Base-by-base conservation (phyloP, 2,888 invertebrate genomes). In the Xiphydria camelus region DNA sequence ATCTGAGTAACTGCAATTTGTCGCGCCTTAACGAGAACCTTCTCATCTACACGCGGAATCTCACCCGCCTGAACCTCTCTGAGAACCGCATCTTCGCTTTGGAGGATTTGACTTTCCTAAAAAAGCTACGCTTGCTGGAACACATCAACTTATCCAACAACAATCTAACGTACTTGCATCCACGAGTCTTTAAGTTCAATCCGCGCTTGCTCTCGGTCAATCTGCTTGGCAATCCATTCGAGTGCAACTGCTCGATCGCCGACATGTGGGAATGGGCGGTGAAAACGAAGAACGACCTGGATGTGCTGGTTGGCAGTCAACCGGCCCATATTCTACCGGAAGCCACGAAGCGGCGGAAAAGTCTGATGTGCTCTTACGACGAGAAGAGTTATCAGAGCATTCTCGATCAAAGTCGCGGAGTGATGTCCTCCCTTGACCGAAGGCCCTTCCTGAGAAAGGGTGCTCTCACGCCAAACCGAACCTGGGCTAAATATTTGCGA, bases 241-340 rank as follows among this genome's bases (percentile, higher is more conserved):
- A 80, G 43, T 87, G 87, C 61, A 83, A 85, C 57, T 88, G 87
- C 57, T 81, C 83, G 50, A 80, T 87, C 17, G 83, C 83, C 0
- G 84, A 85, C 45, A 82, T 86, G 78, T 87, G 87, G 87, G 82
- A 85, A 57, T 87, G 87, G 87, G 87, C 86, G 0, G 76, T 82
- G 23, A 79, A 83, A 70, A 81, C 81, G 22, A 84, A 84, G 60
- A 83, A 83, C 7, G 82, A 86, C 57, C 71, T 86, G 33, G 80
- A 83, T 47, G 80, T 86, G 19, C 76, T 87, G 22, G 78, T 85
- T 12, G 87, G 87, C 25, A 83, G 86, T 1, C 84, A 83, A 55
- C 82, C 83, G 26, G 82, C 83, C 51, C 82, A 84, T 51, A 83
- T 85, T 19, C 79, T 81, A 1, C 79, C 83, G 1, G 83, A 85